Base-by-base conservation (phyloP, 2,888 invertebrate genomes). In the Tetragonula carbonaria region DNA sequence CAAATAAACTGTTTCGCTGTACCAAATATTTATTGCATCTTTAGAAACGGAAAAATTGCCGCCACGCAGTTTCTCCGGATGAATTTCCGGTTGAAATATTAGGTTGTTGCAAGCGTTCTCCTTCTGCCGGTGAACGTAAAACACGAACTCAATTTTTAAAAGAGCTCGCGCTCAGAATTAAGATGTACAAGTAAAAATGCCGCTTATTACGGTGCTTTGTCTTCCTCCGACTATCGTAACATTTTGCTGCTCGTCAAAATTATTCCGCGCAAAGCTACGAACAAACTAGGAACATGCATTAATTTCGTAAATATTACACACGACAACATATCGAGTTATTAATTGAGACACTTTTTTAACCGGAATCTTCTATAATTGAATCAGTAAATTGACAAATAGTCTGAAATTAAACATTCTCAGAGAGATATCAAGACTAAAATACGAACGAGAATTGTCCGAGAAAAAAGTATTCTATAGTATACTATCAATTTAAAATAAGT, bases 41-140 rank as follows among this genome's bases (percentile, higher is more conserved):
- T 71, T 57, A 38, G 57, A 55, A 71, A n/a, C 11, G 16, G 57
- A 71, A 55, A 71, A 71, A 57, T 57, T 71, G 55, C n/a, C 38
- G 16, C 55, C 38, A 38, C 23, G 57, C 71, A 57, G 38, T 71
- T 57, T 55, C 51, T 71, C n/a, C 71, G 4, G 38, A 38, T 71
- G 71, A 71, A 57, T 71, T 71, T n/a, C 2, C 55, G 38, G 38
- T 45, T 71, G 38, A 55, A 57, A 23, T 71, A 57, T 57, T 57
- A 57, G 57, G 5, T 57, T 38, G 38, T 38, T 23, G 55, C 38
- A 0, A 8, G 16, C 38, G 16, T n/a, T 38, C 28, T 28, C 57
- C 5, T 5, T 18, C 16, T 57, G 57, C 55, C 71, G 4, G 38
- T 57, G 71, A 57, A 23, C 70, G 6, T 70, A 70, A 70, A n/a